Evolutionary conservation across 1,140 invertebrate species (phyloP), one percentile per base, ranked within the genome.

Genomic region (Nasonia giraulti): DNA sequence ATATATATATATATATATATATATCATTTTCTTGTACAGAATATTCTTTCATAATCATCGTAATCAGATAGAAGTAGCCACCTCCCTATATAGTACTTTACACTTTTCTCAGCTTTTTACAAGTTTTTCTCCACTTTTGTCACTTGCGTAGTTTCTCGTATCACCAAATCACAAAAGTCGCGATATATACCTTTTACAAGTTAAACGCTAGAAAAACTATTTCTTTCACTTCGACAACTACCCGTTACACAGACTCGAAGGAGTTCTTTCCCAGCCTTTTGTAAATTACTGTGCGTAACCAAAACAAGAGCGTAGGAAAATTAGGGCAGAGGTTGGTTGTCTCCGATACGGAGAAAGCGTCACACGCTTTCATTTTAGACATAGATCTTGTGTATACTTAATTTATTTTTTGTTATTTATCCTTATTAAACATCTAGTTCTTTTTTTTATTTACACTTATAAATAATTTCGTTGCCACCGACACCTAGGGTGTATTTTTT

Each of bases 11-110:
- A 85, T 85, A 85, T 86, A 68, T 86, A 87, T 83, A 23, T 23
- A 87, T 89, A 89, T 89, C 89, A 88, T 89, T 86, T 90, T 87
- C 87, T 90, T 90, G 88, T 89, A 90, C 88, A 89, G 86, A 87
- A 86, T 89, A 88, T 87, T 87, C 85, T 87, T 88, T 74, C 62
- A 20, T 87, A 86, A 87, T 88, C 80, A 73, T 85, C 47, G 75
- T 87, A 87, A 87, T 88, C 85, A 78, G 84, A 87, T 89, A 89
- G 87, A 86, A 87, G 87, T 89, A 89, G 87, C 86, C 86, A 88
- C 82, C 87, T 87, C 31, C 66, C 23, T 50, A 50, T 71, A 62
- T 62, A 62, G 14, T 83, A 83, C 8, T 86, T 83, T 85, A 85
- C 80, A 82, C n/a, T 77, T 82, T 85, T 47, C 23, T 85, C 55